A percentile compares a stretch with the other conserved stretches of the same genome.
phyloP scores from a whole-genome alignment of 2,113 vertebrate genomes.

The Mionectes macconnelli region DNA sequence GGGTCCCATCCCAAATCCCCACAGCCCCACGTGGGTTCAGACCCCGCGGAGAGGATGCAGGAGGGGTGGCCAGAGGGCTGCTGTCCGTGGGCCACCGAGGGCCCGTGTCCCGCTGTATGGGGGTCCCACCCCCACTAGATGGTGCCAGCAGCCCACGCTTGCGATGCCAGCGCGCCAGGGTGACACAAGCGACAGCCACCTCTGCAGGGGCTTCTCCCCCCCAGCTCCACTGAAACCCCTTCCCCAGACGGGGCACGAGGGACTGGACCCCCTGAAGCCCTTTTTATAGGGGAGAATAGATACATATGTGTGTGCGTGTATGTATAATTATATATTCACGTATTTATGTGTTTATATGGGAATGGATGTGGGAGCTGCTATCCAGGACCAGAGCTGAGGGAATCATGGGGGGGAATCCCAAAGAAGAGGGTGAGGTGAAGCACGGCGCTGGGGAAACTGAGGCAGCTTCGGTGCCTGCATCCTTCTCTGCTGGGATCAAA shows the following conservation, averaged over 20 bases:
- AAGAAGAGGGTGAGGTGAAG: not conserved
- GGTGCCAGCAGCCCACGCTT: conserved; percentile 10
- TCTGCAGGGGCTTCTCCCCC: not conserved
- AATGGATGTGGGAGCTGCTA: rapidly evolving
- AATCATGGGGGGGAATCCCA: not conserved
- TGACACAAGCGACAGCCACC: not conserved
- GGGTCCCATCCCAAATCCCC: not conserved
- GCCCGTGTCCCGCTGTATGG: not conserved
- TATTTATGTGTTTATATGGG: not conserved
- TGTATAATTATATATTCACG: not conserved
- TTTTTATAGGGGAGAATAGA: not conserved
- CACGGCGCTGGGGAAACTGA: not conserved
- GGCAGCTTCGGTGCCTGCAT: not conserved
- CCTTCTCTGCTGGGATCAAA: not conserved
- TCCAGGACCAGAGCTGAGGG: not conserved
- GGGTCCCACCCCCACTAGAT: conserved; percentile 19
- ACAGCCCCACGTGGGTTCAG: no score
- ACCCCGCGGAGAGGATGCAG: no score
- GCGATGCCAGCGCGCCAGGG: not conserved
- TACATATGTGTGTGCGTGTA: not conserved
- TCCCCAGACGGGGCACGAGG: no score
- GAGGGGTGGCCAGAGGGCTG: no score
- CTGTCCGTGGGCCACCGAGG: no score
- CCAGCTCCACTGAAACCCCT: not conserved
- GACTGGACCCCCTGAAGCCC: no score